Evolutionary conservation across 2,113 vertebrate species (phyloP).

Genomic region (Nesoenas mayeri): DNA sequence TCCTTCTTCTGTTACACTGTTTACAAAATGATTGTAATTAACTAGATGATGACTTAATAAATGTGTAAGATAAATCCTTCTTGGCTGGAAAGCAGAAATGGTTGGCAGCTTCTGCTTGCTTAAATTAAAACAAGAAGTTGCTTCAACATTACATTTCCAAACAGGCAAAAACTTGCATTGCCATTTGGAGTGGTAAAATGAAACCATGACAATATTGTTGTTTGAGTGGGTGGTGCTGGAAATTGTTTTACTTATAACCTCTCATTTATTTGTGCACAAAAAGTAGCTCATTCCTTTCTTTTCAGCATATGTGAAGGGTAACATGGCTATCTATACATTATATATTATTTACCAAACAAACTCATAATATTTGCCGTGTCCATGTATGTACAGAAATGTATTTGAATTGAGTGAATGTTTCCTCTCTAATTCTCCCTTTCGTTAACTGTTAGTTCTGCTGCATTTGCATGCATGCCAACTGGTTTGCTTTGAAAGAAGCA

Average conservation of each 20-base stretch:
- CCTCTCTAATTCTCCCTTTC: neutral
- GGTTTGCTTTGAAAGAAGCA: constrained; percentile 8
- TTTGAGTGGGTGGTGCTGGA: constrained; percentile 48
- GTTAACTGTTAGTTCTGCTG: neutral
- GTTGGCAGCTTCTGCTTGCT: constrained; percentile 49
- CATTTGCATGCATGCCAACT: neutral
- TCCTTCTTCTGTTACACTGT: neutral
- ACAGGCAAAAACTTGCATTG: constrained; percentile 43
- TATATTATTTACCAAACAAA: neutral
- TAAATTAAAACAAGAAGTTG: constrained; percentile 71
- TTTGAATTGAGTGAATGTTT: neutral
- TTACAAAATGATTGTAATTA: constrained; percentile 25
- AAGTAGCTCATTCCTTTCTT: constrained; percentile 18
- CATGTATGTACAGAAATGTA: neutral
- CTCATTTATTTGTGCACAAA: constrained; percentile 17
- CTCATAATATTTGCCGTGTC: neutral
- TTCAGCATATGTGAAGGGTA: neutral
- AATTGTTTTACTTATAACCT: constrained; percentile 9
- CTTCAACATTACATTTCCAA: constrained; percentile 61
- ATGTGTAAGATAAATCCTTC: constrained; percentile 60
- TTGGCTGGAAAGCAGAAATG: constrained; percentile 32
- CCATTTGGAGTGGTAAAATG: constrained; percentile 18
- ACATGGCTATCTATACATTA: neutral
- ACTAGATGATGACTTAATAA: constrained; percentile 45
- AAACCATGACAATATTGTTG: constrained; percentile 30